Conservation (phyloP, 2,797 vertebrate genomes). For the Myiotriccus ornatus region DNA sequence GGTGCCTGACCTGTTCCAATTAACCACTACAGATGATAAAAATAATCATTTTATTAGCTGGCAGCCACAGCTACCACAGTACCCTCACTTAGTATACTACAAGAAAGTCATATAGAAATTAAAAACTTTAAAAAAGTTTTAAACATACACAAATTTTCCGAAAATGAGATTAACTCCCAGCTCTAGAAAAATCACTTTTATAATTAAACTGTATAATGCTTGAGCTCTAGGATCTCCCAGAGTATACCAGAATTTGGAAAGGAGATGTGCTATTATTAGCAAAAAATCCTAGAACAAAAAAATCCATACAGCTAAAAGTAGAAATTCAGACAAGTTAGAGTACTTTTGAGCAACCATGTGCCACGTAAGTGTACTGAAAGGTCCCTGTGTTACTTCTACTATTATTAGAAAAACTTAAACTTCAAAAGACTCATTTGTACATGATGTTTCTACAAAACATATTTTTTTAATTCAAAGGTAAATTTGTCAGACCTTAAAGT, state of each 20-base stretch:
- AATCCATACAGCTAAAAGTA: not conserved
- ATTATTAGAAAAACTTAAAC: not conserved
- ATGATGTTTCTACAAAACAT: not conserved
- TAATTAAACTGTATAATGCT: not conserved
- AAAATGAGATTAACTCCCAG: not conserved
- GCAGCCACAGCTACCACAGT: not conserved
- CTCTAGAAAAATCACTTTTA: not conserved
- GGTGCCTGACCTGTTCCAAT: conserved; percentile 22
- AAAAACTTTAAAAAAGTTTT: not conserved
- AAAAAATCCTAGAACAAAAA: not conserved
- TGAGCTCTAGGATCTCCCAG: not conserved
- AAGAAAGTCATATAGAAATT: not conserved
- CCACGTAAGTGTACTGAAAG: not conserved
- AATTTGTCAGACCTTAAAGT: not conserved
- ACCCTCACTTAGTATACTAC: not conserved
- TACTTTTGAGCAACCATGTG: not conserved
- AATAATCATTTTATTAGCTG: conserved; percentile 23
- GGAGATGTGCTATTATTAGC: not conserved
- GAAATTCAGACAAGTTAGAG: not conserved
- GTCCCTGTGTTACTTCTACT: not conserved
- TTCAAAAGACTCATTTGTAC: not conserved
- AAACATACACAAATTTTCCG: not conserved
- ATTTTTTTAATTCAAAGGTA: not conserved
- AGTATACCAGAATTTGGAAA: not conserved
- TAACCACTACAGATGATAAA: conserved; percentile 41